Percentiles rank a stretch among this genome's conserved stretches.
Evolutionary conservation across 2,797 vertebrate genomes (phyloP).

Genomic region (Prunella strophiata): DNA sequence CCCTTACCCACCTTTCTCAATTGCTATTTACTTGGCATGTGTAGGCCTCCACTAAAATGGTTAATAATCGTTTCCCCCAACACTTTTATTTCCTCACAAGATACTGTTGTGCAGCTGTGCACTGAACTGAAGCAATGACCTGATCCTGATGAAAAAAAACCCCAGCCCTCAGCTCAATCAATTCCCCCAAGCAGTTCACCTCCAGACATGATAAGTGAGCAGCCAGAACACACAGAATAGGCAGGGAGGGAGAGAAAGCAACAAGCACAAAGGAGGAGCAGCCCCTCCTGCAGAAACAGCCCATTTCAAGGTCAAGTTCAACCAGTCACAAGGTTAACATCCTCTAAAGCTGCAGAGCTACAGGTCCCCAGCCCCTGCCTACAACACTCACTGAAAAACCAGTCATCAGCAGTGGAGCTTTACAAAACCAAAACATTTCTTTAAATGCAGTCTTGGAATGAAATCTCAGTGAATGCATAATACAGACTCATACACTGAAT

Average conservation of each 20-base stretch:
- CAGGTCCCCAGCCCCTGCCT: background rate
- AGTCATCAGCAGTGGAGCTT: accelerated
- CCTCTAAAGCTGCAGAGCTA: background rate
- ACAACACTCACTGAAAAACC: background rate
- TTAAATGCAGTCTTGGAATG: background rate
- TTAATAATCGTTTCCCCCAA: background rate
- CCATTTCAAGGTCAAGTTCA: background rate
- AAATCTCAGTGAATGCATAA: background rate
- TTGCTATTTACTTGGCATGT: background rate
- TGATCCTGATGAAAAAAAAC: background rate
- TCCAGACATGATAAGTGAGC: background rate
- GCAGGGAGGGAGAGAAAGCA: background rate
- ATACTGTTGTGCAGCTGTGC: background rate
- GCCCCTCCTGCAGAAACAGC: background rate
- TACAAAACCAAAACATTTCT: background rate
- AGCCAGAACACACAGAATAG: background rate
- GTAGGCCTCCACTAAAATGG: background rate
- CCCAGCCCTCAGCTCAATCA: background rate
- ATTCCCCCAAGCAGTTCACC: background rate
- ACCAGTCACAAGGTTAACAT: background rate
- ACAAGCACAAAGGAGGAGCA: background rate
- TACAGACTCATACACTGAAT: background rate
- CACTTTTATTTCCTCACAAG: background rate
- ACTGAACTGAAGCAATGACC: background rate
- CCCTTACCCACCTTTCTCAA: background rate